phyloP scores from a whole-genome alignment of 2,113 vertebrate genomes.

The Pseudonaja textilis region DNA sequence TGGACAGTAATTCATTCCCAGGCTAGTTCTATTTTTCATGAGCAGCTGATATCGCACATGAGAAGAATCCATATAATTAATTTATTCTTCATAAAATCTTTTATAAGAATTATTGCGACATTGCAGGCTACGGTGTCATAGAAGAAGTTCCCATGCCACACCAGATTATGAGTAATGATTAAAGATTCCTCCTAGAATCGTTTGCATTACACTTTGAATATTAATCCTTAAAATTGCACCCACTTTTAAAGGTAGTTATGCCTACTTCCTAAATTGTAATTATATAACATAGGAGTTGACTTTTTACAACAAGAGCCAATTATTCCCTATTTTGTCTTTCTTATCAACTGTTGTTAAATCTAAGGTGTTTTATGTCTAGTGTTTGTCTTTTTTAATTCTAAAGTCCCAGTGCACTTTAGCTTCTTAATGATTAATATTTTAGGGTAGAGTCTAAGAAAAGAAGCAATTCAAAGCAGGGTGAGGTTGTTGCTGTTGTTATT shows the following conservation, averaged over 20 bases:
- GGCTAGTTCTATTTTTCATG: background rate
- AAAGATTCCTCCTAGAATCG: background rate
- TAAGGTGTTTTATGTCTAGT: background rate
- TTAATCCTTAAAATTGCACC: background rate
- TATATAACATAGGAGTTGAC: background rate
- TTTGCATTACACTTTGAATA: background rate
- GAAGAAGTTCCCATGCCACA: background rate
- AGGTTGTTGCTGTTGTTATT: too few relatives aligned
- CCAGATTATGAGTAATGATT: background rate
- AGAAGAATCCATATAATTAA: background rate
- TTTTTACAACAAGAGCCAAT: background rate
- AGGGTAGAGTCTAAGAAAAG: background rate
- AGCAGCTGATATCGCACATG: background rate
- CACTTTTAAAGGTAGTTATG: background rate
- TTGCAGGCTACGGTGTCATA: background rate
- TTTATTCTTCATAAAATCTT: background rate
- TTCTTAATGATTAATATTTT: too few relatives aligned
- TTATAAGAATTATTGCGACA: background rate
- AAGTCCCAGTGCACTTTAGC: background rate
- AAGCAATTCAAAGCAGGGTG: background rate
- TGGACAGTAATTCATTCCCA: background rate
- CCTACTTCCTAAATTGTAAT: background rate
- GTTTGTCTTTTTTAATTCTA: background rate
- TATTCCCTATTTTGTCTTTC: background rate
- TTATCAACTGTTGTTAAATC: background rate